phyloP scores from a whole-genome alignment of 2,797 vertebrate species.

The Clarias laeviceps region DNA sequence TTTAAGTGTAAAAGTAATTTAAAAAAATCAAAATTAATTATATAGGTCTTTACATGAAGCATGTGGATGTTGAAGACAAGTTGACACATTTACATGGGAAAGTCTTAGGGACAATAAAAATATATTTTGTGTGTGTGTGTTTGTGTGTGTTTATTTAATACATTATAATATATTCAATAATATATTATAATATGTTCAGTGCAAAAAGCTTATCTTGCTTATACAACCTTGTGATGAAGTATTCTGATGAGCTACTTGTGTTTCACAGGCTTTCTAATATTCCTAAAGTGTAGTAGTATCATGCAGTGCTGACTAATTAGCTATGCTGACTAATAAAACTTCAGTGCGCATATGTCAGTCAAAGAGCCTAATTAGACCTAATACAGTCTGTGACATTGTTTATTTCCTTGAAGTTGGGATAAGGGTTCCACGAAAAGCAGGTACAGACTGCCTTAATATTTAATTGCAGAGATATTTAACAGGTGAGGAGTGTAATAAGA shows the following conservation, averaged over 20 bases:
- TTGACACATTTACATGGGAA: neutral
- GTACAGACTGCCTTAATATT: slow-evolving; percentile 50
- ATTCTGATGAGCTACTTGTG: neutral
- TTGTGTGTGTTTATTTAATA: neutral
- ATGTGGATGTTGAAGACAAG: neutral
- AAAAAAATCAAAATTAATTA: neutral
- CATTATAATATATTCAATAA: too few relatives aligned
- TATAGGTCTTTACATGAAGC: neutral
- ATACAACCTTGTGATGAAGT: slow-evolving; percentile 7
- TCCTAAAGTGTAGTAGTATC: slow-evolving; percentile 18
- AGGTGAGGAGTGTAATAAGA: slow-evolving; percentile 39
- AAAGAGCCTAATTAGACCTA: slow-evolving; percentile 30
- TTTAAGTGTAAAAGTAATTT: slow-evolving; percentile 6
- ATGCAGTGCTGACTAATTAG: slow-evolving; percentile 25
- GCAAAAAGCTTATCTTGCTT: neutral
- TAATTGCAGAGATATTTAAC: slow-evolving; percentile 50
- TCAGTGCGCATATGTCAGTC: slow-evolving; percentile 5
- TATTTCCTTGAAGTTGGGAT: slow-evolving; percentile 27
- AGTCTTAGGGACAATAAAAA: neutral
- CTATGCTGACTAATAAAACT: slow-evolving; percentile 34
- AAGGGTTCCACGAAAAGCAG: slow-evolving; percentile 47
- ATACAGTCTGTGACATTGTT: slow-evolving; percentile 43
- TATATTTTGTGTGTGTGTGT: neutral
- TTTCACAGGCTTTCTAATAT: slow-evolving; percentile 17
- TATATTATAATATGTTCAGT: too few relatives aligned